Evolutionary conservation across 1,140 invertebrate species (phyloP), one percentile per base, ranked within the genome.

Genomic region (Odontomachus brunneus): DNA sequence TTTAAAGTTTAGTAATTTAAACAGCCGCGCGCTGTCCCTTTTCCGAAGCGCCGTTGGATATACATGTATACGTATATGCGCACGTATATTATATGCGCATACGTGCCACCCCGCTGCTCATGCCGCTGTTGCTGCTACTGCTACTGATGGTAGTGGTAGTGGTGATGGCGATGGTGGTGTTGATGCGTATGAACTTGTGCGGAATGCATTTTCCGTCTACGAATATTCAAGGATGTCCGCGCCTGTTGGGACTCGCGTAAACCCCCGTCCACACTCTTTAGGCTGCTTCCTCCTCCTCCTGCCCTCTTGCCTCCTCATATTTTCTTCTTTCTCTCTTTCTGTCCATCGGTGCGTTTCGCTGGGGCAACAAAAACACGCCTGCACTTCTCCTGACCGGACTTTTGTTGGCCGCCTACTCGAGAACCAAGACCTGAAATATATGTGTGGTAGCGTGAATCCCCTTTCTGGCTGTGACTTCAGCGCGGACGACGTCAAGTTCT

Each of bases 1-100:
- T 91, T 92, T 89, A 90, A 91, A 92, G 89, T 92, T 92, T 90
- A 91, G 91, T 88, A 89, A 92, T 92, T 91, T 90, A 87, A 91
- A 91, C 89, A 91, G 86, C 83, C 85, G 74, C 51, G 86, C 60
- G 82, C 66, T 88, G 84, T 90, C 89, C 84, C 81, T 88, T 91
- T 89, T 89, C 73, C 80, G 75, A 87, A 91, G 67, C 78, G 51
- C 83, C 38, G 44, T 15, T 51, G 53, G 81, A 83, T 83, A 81
- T 82, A 48, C 51, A 71, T 15, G 19, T 14, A 26, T 22, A 53
- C 60, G 63, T 53, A 22, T 22, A 33, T 3, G 49, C 19, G 55
- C 51, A 57, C 51, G 59, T 82, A 57, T 65, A 88, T 82, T 84
- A 78, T 59, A 66, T 80, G 59, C 48, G 38, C 29, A 78, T 44